Conservation (phyloP, 1,140 invertebrate genomes). For the Aphelenchoides fujianensis region DNA sequence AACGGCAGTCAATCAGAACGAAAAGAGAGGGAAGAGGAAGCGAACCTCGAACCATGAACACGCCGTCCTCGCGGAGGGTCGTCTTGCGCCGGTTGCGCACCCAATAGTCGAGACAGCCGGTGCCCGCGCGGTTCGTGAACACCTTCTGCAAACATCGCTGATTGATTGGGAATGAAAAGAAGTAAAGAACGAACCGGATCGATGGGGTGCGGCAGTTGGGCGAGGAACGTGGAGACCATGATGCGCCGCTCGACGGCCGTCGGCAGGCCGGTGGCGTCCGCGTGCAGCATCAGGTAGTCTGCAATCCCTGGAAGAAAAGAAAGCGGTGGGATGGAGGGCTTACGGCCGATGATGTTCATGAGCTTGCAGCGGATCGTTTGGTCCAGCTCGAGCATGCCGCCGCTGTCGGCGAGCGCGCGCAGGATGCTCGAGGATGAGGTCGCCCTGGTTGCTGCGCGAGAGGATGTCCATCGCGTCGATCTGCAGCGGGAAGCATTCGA, state of each 20-base stretch:
- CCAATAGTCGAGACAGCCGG: conserved; percentile 16
- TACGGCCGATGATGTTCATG: conserved; percentile 1
- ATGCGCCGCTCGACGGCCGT: conserved; percentile 1
- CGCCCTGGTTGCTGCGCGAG: background rate
- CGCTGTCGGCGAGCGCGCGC: background rate
- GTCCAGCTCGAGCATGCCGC: background rate
- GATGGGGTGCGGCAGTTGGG: background rate
- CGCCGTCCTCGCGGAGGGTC: background rate
- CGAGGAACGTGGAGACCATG: background rate
- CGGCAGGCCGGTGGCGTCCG: background rate
- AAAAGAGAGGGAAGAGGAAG: too few relatives aligned
- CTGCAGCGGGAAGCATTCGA: background rate
- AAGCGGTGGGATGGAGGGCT: too few relatives aligned
- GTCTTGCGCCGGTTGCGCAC: conserved; percentile 2
- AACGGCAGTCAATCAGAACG: too few relatives aligned
- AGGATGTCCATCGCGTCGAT: background rate
- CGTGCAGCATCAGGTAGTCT: too few relatives aligned
- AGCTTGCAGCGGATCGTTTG: background rate
- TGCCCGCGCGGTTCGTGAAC: background rate
- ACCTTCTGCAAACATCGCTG: background rate
- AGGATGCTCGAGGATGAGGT: background rate
- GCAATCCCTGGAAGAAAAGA: too few relatives aligned
- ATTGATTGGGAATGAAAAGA: background rate
- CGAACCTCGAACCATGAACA: conserved; percentile 7
- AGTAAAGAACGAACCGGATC: background rate